A percentile compares a stretch with the other conserved stretches of the same genome.
Conservation (phyloP, 2,888 invertebrate genomes). For the Apocheima hispidaria region DNA sequence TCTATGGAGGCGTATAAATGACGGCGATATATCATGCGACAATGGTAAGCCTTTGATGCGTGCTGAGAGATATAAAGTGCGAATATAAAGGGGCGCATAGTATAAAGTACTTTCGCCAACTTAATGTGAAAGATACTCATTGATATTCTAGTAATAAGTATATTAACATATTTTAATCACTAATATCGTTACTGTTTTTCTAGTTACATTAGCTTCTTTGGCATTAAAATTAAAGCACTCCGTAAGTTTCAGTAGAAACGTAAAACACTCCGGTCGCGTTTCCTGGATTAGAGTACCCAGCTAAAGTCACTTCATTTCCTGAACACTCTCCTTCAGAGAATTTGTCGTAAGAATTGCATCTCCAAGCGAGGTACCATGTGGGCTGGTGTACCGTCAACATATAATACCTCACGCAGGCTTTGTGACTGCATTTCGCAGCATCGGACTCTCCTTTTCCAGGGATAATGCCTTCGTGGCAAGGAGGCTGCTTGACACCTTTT, state of each 20-base stretch:
- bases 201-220: conserved; percentile 8
- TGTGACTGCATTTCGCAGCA: conserved; percentile 76
- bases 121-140: conserved; percentile 2
- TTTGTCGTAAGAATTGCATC: conserved; percentile 68
- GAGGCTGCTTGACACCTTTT: conserved; percentile 85
- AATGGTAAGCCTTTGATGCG: conserved; percentile 23
- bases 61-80: conserved; percentile 16
- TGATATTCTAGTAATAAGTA: neutral
- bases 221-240: conserved; percentile 45
- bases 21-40: conserved; percentile 36
- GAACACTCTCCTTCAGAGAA: conserved; percentile 70
- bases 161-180: neutral
- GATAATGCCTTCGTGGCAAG: conserved; percentile 72
- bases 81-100: conserved; percentile 7
- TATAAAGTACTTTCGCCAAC: conserved; percentile 2
- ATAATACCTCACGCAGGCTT: conserved; percentile 73
- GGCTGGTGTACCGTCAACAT: conserved; percentile 67
- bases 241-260: conserved; percentile 71
- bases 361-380: conserved; percentile 70
- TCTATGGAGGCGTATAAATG: conserved; percentile 52
- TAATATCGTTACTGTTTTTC: too few species aligned
- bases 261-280: conserved; percentile 78
- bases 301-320: conserved; percentile 69
- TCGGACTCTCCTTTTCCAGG: conserved; percentile 73
- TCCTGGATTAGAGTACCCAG: conserved; percentile 77